Evolutionary conservation across 2,888 invertebrate genomes (phyloP).

Genomic region (Metalampra italica): DNA sequence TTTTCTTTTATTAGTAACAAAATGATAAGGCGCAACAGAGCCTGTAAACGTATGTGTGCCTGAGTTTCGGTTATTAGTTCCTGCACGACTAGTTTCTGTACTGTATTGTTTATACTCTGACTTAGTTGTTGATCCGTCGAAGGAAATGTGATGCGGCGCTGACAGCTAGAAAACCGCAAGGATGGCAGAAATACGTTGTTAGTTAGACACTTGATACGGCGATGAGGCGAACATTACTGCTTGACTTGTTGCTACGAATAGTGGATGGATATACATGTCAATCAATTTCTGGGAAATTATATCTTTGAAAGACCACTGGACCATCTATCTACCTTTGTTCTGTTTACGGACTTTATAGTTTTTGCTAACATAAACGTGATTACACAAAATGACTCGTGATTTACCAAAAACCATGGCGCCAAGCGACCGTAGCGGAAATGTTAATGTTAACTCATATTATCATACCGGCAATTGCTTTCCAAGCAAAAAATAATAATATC

Average conservation of each 20-base stretch:
- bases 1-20: no score
- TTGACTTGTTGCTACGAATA: background rate
- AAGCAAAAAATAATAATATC: slow-evolving; percentile 14
- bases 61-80: no score
- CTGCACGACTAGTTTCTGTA: no score
- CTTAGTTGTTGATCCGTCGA: background rate
- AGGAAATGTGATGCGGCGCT: slow-evolving; percentile 9
- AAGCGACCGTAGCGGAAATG: no score
- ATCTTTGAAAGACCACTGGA: no score
- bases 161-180: slow-evolving; percentile 13
- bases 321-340: background rate
- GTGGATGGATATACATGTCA: background rate
- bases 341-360: background rate
- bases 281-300: no score
- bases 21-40: no score
- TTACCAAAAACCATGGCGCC: background rate
- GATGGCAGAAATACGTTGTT: slow-evolving; percentile 12
- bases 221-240: background rate
- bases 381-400: background rate
- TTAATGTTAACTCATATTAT: background rate
- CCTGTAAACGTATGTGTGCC: no score
- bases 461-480: slow-evolving; percentile 2
- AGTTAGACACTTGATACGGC: background rate
- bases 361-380: no score
- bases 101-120: background rate